These are phyloP conservation scores for Riparia riparia DNA, from an alignment of 2,113 vertebrate species.

Conservation along the genomic window DNA sequence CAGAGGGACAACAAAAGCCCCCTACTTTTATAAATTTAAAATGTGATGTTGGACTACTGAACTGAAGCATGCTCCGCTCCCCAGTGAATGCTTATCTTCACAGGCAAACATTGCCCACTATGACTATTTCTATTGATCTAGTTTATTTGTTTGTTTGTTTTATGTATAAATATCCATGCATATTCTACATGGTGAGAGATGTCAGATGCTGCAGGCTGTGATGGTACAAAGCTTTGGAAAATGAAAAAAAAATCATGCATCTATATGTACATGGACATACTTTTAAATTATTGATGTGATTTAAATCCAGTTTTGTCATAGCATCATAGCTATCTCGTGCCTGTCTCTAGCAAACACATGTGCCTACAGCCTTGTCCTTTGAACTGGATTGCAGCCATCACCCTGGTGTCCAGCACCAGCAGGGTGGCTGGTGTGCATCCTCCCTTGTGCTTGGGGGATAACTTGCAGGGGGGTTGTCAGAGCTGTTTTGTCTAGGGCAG, in stretches of 20 bases:
- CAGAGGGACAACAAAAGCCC: not conserved
- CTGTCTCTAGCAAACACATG: not conserved
- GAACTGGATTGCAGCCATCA: not conserved
- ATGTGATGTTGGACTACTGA: not conserved
- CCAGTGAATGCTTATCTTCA: not conserved
- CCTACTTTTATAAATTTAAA: not conserved
- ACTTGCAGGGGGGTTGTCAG: not conserved
- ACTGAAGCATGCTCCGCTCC: not conserved
- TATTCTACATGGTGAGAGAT: not conserved
- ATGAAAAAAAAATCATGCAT: not conserved
- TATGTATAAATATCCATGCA: not conserved
- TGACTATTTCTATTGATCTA: not conserved
- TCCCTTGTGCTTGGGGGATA: not conserved
- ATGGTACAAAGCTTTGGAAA: not conserved
- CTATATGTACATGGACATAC: not conserved
- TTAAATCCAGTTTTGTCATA: not conserved
- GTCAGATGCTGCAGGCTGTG: rapidly evolving
- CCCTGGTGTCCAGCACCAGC: not conserved
- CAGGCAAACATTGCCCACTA: not conserved
- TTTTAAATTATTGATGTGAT: not conserved
- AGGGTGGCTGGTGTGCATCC: not conserved
- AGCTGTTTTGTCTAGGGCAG: not conserved
- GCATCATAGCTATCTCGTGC: no score
- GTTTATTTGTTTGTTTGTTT: not conserved
- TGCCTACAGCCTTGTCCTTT: not conserved